Evolutionary conservation across 1,140 invertebrate genomes (phyloP).

Genomic region (Sipha flava): DNA sequence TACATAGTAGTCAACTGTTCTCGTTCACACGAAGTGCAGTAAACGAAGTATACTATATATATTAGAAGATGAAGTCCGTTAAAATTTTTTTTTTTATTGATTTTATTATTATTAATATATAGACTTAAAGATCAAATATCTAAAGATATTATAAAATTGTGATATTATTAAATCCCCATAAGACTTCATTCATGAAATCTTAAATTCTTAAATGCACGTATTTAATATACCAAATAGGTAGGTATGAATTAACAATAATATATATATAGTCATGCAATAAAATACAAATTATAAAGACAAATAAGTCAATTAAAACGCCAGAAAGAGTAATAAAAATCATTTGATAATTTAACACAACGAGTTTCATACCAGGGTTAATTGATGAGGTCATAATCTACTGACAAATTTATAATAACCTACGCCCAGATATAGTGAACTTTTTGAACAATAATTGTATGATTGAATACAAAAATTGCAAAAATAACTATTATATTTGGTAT

Average conservation of each 20-base stretch:
- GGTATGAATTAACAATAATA: too few relatives aligned
- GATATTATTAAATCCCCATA: too few relatives aligned
- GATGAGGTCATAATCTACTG: conserved; percentile 17
- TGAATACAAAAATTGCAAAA: not conserved
- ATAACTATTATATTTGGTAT: not conserved
- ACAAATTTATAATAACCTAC: not conserved
- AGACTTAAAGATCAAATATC: too few relatives aligned
- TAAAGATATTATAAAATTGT: too few relatives aligned
- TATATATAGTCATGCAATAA: not conserved
- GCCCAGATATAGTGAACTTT: not conserved
- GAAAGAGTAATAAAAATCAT: conserved; percentile 20
- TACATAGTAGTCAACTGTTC: not conserved
- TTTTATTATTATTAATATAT: too few relatives aligned
- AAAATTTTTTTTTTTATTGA: not conserved
- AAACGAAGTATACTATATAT: not conserved
- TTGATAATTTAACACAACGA: not conserved
- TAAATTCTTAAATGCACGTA: too few relatives aligned
- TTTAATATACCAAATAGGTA: too few relatives aligned
- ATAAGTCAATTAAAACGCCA: not conserved
- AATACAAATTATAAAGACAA: conserved; percentile 2
- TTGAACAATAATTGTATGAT: conserved; percentile 16
- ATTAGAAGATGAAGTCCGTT: not conserved
- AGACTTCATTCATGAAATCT: too few relatives aligned
- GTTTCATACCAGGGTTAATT: not conserved
- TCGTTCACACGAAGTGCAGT: not conserved